A percentile compares a stretch with the other conserved stretches of the same genome.
These are phyloP conservation scores for Brachionus asplanchnoidis DNA, from an alignment of 1,140 invertebrate species.

Conservation along the genomic window DNA sequence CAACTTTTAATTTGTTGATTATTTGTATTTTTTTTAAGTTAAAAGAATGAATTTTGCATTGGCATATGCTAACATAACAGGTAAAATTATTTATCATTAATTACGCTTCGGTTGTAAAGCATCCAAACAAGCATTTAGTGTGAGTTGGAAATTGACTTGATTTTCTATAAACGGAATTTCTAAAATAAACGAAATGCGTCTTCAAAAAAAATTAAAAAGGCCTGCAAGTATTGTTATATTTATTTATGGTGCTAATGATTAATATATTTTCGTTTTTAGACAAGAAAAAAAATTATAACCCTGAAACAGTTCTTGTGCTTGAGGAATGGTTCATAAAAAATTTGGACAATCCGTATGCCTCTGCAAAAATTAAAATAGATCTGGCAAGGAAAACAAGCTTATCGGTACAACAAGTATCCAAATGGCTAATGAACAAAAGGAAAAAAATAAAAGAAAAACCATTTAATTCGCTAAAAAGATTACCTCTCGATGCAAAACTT, in stretches of 20 bases:
- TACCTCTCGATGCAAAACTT: not conserved
- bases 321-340: not conserved
- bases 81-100: conserved; percentile 4
- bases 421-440: conserved; percentile 1
- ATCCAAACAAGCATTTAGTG: not conserved
- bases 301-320: conserved; percentile 7
- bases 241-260: not conserved
- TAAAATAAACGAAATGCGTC: not conserved
- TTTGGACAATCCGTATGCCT: not conserved
- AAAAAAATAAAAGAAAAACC: conserved; percentile 4
- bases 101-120: not conserved
- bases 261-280: not conserved
- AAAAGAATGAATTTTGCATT: not conserved
- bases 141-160: not conserved
- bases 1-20: not conserved
- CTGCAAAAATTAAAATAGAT: not conserved
- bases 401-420: conserved; percentile 6
- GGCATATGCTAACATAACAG: not conserved
- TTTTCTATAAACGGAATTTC: not conserved
- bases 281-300: conserved; percentile 3
- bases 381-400: conserved; percentile 1
- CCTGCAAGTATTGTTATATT: not conserved
- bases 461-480: not conserved
- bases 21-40: not conserved
- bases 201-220: not conserved